Conservation (phyloP, 2,113 vertebrate genomes). For the Centrocercus urophasianus region DNA sequence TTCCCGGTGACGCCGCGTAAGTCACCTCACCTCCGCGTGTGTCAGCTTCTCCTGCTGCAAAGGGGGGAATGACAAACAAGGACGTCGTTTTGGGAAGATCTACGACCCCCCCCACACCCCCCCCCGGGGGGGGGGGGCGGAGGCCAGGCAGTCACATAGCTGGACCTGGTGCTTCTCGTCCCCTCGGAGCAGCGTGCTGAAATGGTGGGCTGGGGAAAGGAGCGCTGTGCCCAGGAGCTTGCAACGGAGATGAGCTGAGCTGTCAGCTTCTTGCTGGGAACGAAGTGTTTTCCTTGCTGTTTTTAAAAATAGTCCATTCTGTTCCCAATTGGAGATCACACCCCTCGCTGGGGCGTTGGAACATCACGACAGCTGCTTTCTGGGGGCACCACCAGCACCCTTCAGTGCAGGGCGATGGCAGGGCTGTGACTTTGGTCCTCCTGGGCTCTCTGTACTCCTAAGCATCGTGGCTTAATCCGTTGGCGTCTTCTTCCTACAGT, state of each 20-base stretch:
- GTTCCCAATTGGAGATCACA: slow-evolving; percentile 1
- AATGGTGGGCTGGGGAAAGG: not conserved
- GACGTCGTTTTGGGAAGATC: not conserved
- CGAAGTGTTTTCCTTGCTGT: not conserved
- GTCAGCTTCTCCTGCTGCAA: slow-evolving; percentile 57
- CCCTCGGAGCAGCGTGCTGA: not conserved
- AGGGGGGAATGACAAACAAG: slow-evolving; percentile 26
- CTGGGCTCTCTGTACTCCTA: accelerated
- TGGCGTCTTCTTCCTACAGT: not conserved
- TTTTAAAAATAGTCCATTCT: slow-evolving; percentile 60
- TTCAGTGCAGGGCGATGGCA: not conserved
- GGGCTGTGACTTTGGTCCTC: not conserved
- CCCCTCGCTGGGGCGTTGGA: not conserved
- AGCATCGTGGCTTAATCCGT: not conserved
- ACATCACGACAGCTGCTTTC: not conserved
- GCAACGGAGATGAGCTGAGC: not conserved
- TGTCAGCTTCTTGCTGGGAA: not conserved
- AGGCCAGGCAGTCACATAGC: not conserved
- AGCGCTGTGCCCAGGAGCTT: not conserved
- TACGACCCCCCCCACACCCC: no score
- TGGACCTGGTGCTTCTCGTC: not conserved
- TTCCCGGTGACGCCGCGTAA: not conserved
- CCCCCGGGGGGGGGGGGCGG: no score
- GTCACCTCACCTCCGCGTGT: slow-evolving; percentile 46
- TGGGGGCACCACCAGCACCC: not conserved